These are phyloP conservation scores for Drosophila kikkawai DNA, from an alignment of 1,140 invertebrate species.

Conservation along the genomic window DNA sequence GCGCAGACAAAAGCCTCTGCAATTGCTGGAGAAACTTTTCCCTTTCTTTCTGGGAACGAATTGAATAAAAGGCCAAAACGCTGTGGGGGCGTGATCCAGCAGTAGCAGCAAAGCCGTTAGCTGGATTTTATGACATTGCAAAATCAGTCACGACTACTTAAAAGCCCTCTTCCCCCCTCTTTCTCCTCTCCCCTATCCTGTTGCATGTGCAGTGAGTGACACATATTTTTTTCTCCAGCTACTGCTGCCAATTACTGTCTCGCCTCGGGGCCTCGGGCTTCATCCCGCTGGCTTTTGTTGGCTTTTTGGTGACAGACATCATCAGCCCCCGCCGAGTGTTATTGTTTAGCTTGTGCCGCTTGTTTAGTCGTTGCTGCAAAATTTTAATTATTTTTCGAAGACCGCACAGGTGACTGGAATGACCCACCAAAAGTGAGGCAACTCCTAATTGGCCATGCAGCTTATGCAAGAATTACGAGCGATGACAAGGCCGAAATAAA, in stretches of 20 bases:
- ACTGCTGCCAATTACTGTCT: slow-evolving; percentile 61
- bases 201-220: slow-evolving; percentile 48
- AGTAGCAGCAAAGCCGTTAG: slow-evolving; percentile 4
- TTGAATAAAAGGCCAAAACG: slow-evolving; percentile 60
- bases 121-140: slow-evolving; percentile 62
- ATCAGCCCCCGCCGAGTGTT: slow-evolving; percentile 38
- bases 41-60: slow-evolving; percentile 41
- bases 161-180: slow-evolving; percentile 7
- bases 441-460: slow-evolving; percentile 36
- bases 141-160: slow-evolving; percentile 50
- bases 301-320: slow-evolving; percentile 29
- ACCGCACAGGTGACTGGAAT: slow-evolving; percentile 36
- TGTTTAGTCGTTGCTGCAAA: slow-evolving; percentile 48
- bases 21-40: slow-evolving; percentile 64
- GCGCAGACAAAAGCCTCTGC: slow-evolving; percentile 20
- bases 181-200: slow-evolving; percentile 11
- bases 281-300: slow-evolving; percentile 32
- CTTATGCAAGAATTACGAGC: slow-evolving; percentile 33
- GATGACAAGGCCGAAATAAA: slow-evolving; percentile 1
- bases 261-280: slow-evolving; percentile 26
- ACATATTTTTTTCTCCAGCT: slow-evolving; percentile 50
- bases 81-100: slow-evolving; percentile 33
- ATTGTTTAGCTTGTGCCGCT: slow-evolving; percentile 34
- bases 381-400: slow-evolving; percentile 56
- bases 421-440: slow-evolving; percentile 28